Evolutionary conservation across 1,140 invertebrate species (phyloP).

Genomic region (Antheraea pernyi): DNA sequence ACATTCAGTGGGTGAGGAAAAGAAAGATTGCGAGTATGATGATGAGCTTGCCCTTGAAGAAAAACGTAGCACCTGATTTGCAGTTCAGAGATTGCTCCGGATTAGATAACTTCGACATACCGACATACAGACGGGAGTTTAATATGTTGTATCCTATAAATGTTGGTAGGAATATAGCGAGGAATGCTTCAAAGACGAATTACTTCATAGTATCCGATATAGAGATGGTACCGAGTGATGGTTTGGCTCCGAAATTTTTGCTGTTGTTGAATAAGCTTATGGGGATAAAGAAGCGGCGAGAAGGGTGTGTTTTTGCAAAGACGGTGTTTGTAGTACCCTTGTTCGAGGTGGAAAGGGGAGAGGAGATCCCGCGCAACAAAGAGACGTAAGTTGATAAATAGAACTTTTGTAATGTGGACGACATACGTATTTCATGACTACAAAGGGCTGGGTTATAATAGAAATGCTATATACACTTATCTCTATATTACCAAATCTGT

Average conservation of each 20-base stretch:
- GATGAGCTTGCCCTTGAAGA: slow-evolving; percentile 33
- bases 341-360: slow-evolving; percentile 86
- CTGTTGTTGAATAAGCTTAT: slow-evolving; percentile 80
- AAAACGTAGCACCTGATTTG: slow-evolving; percentile 33
- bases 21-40: slow-evolving; percentile 66
- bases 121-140: slow-evolving; percentile 78
- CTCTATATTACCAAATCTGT: not conserved
- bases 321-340: slow-evolving; percentile 85
- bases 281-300: slow-evolving; percentile 60
- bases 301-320: slow-evolving; percentile 69
- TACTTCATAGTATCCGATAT: slow-evolving; percentile 89
- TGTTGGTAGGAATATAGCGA: slow-evolving; percentile 86
- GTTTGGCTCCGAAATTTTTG: slow-evolving; percentile 82
- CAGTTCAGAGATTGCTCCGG: slow-evolving; percentile 64
- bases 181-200: slow-evolving; percentile 80
- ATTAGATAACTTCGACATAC: slow-evolving; percentile 50
- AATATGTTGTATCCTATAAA: slow-evolving; percentile 87
- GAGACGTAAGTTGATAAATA: slow-evolving; percentile 55
- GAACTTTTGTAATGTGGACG: not conserved
- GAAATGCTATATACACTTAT: not conserved
- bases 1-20: slow-evolving; percentile 58
- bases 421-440: not conserved
- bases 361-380: slow-evolving; percentile 82
- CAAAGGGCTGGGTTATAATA: not conserved
- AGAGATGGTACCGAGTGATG: slow-evolving; percentile 85